Percentiles rank a stretch among this genome's conserved stretches.
Conservation (phyloP, 2,113 vertebrate genomes). For the Ictalurus punctatus region DNA sequence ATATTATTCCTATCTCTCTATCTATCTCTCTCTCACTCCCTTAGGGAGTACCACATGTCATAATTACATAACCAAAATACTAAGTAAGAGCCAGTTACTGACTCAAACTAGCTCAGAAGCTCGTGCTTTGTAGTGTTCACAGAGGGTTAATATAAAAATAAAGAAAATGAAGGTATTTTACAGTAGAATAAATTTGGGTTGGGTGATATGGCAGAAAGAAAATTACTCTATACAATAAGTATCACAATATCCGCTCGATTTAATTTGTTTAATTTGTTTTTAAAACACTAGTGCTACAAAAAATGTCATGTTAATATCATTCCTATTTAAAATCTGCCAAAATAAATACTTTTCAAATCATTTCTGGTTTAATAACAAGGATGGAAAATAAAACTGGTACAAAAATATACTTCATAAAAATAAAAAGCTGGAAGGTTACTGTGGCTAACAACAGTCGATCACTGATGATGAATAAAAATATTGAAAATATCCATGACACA, state of each 20-base stretch:
- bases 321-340: neutral
- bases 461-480: neutral
- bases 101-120: neutral
- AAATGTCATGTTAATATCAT: neutral
- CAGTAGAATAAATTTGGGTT: neutral
- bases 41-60: neutral
- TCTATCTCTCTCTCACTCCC: neutral
- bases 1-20: neutral
- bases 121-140: neutral
- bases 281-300: neutral
- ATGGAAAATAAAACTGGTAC: neutral
- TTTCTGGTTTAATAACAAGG: neutral
- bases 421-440: neutral
- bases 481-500: neutral
- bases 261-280: neutral
- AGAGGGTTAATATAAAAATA: neutral
- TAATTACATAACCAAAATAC: slow-evolving; percentile 8
- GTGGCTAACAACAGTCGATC: neutral
- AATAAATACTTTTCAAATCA: neutral
- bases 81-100: neutral
- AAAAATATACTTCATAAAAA: neutral
- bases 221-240: neutral
- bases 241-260: neutral
- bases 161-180: neutral
- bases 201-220: neutral